A percentile compares a stretch with the other conserved stretches of the same genome.
phyloP scores from a whole-genome alignment of 2,888 invertebrate species.

The Stenolophus ochropezus region DNA sequence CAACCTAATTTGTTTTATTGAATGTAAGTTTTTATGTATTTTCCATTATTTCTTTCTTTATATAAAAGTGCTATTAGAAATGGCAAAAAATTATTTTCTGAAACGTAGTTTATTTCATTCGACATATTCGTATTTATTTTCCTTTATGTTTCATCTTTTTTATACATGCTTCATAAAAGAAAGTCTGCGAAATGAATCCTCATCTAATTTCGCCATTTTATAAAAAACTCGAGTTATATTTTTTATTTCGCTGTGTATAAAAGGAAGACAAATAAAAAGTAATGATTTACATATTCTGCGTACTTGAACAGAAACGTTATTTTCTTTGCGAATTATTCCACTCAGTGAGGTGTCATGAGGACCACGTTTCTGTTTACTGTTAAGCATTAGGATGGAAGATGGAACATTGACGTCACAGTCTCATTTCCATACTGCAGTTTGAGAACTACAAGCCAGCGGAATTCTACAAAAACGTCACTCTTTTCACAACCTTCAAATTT shows the following conservation, averaged over 20 bases:
- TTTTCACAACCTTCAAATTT: constrained; percentile 27
- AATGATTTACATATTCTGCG: background rate
- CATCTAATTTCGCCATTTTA: background rate
- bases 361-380: constrained; percentile 32
- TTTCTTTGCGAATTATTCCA: constrained; percentile 17
- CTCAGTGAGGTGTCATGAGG: constrained; percentile 11
- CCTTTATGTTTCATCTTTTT: background rate
- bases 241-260: background rate
- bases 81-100: background rate
- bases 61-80: too few relatives aligned
- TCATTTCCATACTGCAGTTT: constrained; percentile 35
- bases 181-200: background rate
- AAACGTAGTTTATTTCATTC: background rate
- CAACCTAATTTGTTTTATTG: too few relatives aligned
- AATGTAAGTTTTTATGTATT: too few relatives aligned
- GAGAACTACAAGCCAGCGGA: constrained; percentile 26
- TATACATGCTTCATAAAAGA: background rate
- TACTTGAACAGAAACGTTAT: constrained; percentile 10
- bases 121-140: background rate
- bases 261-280: background rate
- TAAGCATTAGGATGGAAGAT: constrained; percentile 5
- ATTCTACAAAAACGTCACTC: constrained; percentile 9
- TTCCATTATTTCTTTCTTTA: too few relatives aligned
- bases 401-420: constrained; percentile 9
- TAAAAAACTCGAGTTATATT: background rate